Conservation (phyloP, 1,140 invertebrate species). For the Drosophila melanogaster region DNA sequence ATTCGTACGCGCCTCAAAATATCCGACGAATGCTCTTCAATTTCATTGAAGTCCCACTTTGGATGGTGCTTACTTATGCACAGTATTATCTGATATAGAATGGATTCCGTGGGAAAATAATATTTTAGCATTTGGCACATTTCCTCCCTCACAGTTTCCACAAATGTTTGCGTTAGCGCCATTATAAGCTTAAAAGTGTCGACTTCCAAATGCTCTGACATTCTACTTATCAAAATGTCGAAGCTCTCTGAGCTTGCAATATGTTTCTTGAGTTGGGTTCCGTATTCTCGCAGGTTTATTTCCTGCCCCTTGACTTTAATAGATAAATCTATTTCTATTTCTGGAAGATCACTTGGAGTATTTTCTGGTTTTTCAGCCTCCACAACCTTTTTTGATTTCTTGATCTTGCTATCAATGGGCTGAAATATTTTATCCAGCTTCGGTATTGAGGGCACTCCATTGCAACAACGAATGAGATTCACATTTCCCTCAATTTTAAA, state of each 20-base stretch:
- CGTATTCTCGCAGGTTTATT: background rate
- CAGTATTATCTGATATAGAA: slow-evolving; percentile 16
- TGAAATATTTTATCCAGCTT: background rate
- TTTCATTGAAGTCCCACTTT: background rate
- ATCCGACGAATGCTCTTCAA: slow-evolving; percentile 8
- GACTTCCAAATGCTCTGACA: slow-evolving; percentile 5
- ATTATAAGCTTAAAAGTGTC: slow-evolving; percentile 1
- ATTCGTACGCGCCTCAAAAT: slow-evolving; percentile 17
- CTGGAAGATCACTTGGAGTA: background rate
- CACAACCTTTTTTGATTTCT: background rate
- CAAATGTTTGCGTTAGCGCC: slow-evolving; percentile 5
- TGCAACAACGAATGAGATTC: slow-evolving; percentile 4
- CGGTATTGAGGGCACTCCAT: slow-evolving; percentile 4
- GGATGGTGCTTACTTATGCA: slow-evolving; percentile 4
- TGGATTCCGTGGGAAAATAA: slow-evolving; percentile 11
- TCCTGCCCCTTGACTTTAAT: background rate
- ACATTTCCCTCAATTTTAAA: background rate
- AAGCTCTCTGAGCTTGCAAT: slow-evolving; percentile 2
- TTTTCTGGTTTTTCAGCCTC: background rate
- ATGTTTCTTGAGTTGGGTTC: background rate
- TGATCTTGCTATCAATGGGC: too few relatives aligned
- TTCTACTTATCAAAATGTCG: background rate
- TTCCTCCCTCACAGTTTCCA: slow-evolving; percentile 8
- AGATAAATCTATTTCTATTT: background rate
- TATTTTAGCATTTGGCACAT: slow-evolving; percentile 5